phyloP scores from a whole-genome alignment of 2,113 vertebrate genomes.

The Sebastes schlegelii region DNA sequence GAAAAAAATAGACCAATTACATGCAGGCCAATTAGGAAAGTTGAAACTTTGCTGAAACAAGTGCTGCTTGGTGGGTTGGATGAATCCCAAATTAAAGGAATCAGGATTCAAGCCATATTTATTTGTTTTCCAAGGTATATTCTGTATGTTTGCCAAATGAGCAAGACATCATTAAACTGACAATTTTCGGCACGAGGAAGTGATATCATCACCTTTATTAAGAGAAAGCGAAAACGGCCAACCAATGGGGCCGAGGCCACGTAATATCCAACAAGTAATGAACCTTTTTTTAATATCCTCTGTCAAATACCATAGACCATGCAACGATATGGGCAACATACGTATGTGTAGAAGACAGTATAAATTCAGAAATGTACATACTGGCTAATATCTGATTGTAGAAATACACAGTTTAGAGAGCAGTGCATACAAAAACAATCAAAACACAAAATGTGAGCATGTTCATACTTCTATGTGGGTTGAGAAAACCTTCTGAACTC shows the following conservation, averaged over 20 bases:
- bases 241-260: not conserved
- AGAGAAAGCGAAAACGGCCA: not conserved
- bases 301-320: not conserved
- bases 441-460: no score
- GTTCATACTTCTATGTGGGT: no score
- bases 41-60: conserved; percentile 1
- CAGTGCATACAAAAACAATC: no score
- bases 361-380: no score
- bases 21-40: conserved; percentile 9
- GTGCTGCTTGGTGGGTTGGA: conserved; percentile 9
- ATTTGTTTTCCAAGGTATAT: conserved; percentile 1
- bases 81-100: conserved; percentile 1
- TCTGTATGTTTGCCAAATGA: conserved; percentile 15
- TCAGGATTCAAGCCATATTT: not conserved
- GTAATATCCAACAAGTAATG: not conserved
- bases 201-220: conserved; percentile 9
- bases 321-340: no score
- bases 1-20: not conserved
- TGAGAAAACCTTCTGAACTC: not conserved
- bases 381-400: no score
- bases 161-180: conserved; percentile 1
- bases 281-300: conserved; percentile 26
- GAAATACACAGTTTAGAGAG: no score
- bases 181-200: not conserved
- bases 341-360: no score